Evolutionary conservation across 2,113 vertebrate genomes (phyloP).

Genomic region (Strix aluco): DNA sequence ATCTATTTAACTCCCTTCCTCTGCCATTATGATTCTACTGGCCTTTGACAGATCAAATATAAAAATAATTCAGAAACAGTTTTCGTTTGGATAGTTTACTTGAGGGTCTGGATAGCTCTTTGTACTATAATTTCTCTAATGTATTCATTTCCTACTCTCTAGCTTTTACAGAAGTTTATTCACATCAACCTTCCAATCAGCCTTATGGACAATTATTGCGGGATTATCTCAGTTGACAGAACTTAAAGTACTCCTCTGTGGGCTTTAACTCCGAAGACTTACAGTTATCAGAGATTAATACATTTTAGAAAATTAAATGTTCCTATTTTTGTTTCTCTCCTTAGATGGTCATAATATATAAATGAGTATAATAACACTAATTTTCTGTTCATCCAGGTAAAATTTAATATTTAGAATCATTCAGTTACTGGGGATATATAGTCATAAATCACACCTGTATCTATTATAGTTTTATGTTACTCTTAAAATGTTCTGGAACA

Average conservation of each 20-base stretch:
- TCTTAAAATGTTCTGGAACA: neutral
- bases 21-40: neutral
- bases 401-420: neutral
- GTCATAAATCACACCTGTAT: neutral
- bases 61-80: neutral
- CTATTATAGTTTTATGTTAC: neutral
- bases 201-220: neutral
- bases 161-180: constrained; percentile 27
- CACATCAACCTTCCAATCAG: neutral
- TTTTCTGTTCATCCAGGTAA: neutral
- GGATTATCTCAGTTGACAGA: neutral
- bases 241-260: neutral
- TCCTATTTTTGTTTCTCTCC: neutral
- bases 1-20: neutral
- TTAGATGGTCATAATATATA: neutral
- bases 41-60: neutral
- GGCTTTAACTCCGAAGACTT: neutral
- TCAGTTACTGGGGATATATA: neutral
- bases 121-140: neutral
- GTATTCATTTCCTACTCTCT: neutral
- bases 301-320: neutral
- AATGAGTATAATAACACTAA: neutral
- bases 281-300: neutral
- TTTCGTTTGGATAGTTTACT: neutral
- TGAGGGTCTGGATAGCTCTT: neutral